These are phyloP conservation scores for Sander lucioperca DNA, from an alignment of 2,113 vertebrate species.

Conservation along the genomic window DNA sequence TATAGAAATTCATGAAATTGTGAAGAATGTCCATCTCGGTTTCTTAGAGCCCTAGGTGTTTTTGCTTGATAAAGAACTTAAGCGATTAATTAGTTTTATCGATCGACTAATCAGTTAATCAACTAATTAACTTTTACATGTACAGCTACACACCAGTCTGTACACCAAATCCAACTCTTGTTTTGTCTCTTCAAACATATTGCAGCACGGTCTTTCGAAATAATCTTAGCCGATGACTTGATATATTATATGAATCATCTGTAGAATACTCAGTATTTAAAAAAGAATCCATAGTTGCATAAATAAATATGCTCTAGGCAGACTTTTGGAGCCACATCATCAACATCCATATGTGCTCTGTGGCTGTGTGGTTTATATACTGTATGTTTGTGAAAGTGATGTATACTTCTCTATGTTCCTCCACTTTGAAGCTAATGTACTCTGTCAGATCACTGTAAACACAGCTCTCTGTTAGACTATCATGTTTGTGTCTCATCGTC, in stretches of 20 bases:
- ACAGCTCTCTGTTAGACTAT: background rate
- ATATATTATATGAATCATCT: background rate
- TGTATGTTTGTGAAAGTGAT: background rate
- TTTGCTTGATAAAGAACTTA: background rate
- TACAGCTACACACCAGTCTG: background rate
- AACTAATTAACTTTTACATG: background rate
- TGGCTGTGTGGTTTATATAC: constrained; percentile 8
- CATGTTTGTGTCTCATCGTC: background rate
- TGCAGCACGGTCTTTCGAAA: background rate
- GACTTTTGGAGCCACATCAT: background rate
- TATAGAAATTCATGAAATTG: background rate
- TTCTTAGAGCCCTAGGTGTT: background rate
- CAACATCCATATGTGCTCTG: background rate
- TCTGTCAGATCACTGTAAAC: constrained; percentile 35
- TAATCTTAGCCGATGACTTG: background rate
- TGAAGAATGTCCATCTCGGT: background rate
- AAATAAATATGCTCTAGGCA: background rate
- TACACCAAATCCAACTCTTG: background rate
- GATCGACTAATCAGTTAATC: background rate
- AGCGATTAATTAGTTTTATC: background rate
- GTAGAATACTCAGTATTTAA: background rate
- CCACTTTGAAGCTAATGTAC: constrained; percentile 6
- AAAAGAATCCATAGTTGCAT: background rate
- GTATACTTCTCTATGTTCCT: constrained; percentile 1
- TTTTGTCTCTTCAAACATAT: background rate